Percentiles rank a stretch among this genome's conserved stretches.
phyloP scores from a whole-genome alignment of 2,797 vertebrate genomes.

The Danio choprae region DNA sequence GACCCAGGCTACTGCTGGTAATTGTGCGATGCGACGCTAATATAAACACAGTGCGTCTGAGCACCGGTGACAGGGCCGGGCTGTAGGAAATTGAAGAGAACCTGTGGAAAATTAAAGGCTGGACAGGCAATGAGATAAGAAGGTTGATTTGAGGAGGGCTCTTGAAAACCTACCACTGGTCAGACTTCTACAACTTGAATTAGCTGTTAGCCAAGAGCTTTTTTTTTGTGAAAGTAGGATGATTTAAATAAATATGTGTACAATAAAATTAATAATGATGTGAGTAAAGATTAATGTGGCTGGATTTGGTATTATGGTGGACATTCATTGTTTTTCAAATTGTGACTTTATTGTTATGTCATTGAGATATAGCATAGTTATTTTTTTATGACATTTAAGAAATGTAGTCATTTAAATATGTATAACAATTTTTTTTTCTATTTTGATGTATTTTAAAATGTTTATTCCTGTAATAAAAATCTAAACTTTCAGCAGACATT shows the following conservation, averaged over 20 bases:
- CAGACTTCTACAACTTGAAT: background rate
- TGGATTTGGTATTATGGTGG: background rate
- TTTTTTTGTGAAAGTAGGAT: background rate
- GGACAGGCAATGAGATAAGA: slow-evolving; percentile 10
- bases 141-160: background rate
- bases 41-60: slow-evolving; percentile 31
- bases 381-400: no score
- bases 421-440: no score
- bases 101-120: slow-evolving; percentile 41
- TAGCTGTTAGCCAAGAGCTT: background rate
- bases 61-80: background rate
- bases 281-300: background rate
- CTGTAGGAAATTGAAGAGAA: slow-evolving; percentile 30
- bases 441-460: no score
- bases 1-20: slow-evolving; percentile 30
- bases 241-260: background rate
- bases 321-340: background rate
- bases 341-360: background rate
- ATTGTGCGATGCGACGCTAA: slow-evolving; percentile 40
- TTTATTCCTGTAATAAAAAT: no score
- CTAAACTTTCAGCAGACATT: background rate
- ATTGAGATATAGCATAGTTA: no score
- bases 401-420: no score
- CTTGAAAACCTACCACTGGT: background rate
- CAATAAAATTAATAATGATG: background rate